Base-by-base conservation (phyloP, 2,113 vertebrate species). In the Gymnocephalus cernua region DNA sequence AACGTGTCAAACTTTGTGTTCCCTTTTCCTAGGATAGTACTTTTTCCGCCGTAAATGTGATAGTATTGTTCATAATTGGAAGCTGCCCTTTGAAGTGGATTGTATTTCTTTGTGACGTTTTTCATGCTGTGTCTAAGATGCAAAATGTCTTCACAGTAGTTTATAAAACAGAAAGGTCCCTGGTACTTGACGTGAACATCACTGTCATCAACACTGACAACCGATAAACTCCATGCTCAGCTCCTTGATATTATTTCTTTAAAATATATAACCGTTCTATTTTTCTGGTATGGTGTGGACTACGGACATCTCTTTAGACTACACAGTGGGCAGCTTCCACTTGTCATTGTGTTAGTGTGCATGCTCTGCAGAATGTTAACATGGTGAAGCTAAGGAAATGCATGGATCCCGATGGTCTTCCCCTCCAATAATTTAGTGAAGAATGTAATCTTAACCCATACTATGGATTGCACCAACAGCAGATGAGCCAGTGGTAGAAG, bases 401-500 rank as follows among this genome's bases (percentile, higher is more conserved):
- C 80, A 89, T 91, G 79, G 57, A 47, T 51, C 25, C 51, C 56
- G 9, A 29, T 21, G 16, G 48, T 70, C 45, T 14, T 51, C 38
- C 51, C 18, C 21, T 70, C 29, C 15, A 19, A 2, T 77, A 35
- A 48, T 56, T 11, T 25, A 44, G 4, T 48, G 4, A 45, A 68
- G 13, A 61, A 9, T 48, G 58, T 8, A 45, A 12, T 77, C 23
- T 74, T 76, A 85, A 81, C 25, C 21, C 13, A 12, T 41, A 27
- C 9, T 56, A 35, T 85, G 77, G 25, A 77, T 87, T 85, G 12
- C 69, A 18, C 23, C 78, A 35, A 61, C 90, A 90, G 89, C 87
- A 81, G 86, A 85, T 27, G 82, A 90, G 27, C 82, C 82, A 29
- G 77, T 84, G 16, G 38, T 76, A 57, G 83, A 85, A 82, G 50